Base-by-base conservation (phyloP, 2,888 invertebrate genomes). In the Phoenoteleia sp. region DNA sequence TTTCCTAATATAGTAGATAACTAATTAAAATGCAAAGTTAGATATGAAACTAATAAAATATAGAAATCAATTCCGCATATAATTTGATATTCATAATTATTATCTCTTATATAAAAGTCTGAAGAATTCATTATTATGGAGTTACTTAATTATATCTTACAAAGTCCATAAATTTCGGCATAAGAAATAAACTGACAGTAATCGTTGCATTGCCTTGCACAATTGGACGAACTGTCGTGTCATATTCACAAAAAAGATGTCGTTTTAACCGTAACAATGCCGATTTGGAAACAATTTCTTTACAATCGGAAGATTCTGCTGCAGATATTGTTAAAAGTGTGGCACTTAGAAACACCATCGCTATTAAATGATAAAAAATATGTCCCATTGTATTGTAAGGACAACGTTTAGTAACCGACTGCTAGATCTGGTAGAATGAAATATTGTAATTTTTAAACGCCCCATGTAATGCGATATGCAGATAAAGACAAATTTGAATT, bases 161-260 rank as follows among this genome's bases (percentile, higher is more conserved):
- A 64, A 93, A 92, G 36, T 91, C 90, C 72, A 96, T 94, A 85
- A 95, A 95, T 91, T 96, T 96, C 2, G 96, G 92, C 7, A 95
- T 93, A 79, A 96, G 92, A 27, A 94, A 93, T 36, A 96, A 92
- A 42, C 93, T 94, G 1, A 96, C 94, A n/a, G 92, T 94, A 1
- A 96, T 95, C 0, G 95, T 85, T 27, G 91, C 94, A 74, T 93
- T 94, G 86, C 95, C 95, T 85, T 95, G 93, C 42, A 93, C 90
- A 0, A 95, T 95, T 0, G 96, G 96, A 21, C 96, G 94, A 27
- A 95, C 93, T 2, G 93, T 93, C 1, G 87, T 87, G 86, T 95
- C 95, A 89, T 96, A 96, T 29, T 94, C 94, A 88, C 95, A 95
- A 39, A 96, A 94, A 19, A 96, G 89, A 81, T 95, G 94, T 2